Evolutionary conservation across 2,113 vertebrate species (phyloP), one percentile per base, ranked within the genome.

Genomic region (Suricata suricatta): DNA sequence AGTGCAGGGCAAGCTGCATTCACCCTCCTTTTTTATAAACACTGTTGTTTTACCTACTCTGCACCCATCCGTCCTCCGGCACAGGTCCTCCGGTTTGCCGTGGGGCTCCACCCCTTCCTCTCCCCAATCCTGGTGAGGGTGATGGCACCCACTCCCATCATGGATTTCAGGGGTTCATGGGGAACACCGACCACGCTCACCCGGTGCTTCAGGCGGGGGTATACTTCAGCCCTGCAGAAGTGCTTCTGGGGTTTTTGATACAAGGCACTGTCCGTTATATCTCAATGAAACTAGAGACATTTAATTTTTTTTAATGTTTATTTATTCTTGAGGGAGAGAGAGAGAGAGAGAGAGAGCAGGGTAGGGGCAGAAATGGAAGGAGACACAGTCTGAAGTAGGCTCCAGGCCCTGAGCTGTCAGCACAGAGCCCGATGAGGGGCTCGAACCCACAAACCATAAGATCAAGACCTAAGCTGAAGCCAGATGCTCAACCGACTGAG

Each of bases 131-230:
- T 3, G 0, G 0, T 17, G 69, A 60, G 15, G 54, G 17, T 13
- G 10, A 1, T n/a, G 54, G 50, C 25, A 57, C 16, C 25, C 2
- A 17, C 3, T 10, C 29, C 14, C 25, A 10, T 23, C 23, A 27
- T 4, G 41, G 15, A 13, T 21, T 69, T 52, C n/a, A 50, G 64
- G 33, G 54, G 7, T 29, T 23, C 3, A 1, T 14, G 64, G 7
- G 19, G 23, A 17, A 41, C 7, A 1, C 0, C 3, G 38, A 10
- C 14, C 9, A 33, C 21, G 74, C 52, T 13, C n/a, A 7, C 7
- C 47, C 31, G 12, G 8, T 4, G 27, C 21, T 77, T 74, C 33
- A 23, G 64, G 64, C 25, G 15, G 10, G 6, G 21, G 19, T 29
- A 29, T 79, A 21, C 7, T 25, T 69, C 41, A 57, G n/a, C 19